phyloP scores from a whole-genome alignment of 1,140 invertebrate genomes.

The Caenorhabditis tropicalis region DNA sequence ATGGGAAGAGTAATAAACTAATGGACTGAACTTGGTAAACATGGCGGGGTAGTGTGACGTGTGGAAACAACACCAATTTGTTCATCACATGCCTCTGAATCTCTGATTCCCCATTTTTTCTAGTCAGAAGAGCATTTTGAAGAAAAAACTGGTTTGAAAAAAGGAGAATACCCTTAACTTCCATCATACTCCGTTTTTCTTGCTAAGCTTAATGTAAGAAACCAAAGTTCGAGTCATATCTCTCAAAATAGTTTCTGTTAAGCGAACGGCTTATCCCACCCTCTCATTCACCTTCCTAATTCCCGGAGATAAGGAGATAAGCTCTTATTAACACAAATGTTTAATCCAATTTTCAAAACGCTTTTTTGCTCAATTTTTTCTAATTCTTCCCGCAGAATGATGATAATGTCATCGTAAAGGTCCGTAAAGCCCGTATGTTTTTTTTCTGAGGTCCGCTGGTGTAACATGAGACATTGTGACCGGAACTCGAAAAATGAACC shows the following conservation, averaged over 20 bases:
- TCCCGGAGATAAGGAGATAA: neutral
- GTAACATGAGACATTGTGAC: conserved; percentile 43
- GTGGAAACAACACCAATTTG: conserved; percentile 2
- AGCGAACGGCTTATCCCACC: neutral
- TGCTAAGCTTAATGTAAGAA: neutral
- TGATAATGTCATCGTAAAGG: conserved; percentile 2
- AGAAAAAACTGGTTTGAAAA: too few species aligned
- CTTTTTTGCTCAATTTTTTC: neutral
- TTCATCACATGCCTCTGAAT: neutral
- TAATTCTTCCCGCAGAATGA: neutral
- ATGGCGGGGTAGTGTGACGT: neutral
- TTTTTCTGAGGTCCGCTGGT: neutral
- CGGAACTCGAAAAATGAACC: conserved; percentile 40
- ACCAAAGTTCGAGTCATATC: neutral
- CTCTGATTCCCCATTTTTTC: neutral
- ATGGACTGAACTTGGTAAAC: conserved; percentile 18
- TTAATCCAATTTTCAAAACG: conserved; percentile 25
- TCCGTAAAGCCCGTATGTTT: too few species aligned
- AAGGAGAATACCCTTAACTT: too few species aligned
- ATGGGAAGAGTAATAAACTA: neutral
- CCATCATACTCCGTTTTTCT: neutral
- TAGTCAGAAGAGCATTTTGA: neutral
- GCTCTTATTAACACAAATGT: neutral
- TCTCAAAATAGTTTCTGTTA: neutral
- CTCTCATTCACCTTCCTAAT: neutral